phyloP scores from a whole-genome alignment of 2,888 invertebrate genomes.

The Merodon equestris region DNA sequence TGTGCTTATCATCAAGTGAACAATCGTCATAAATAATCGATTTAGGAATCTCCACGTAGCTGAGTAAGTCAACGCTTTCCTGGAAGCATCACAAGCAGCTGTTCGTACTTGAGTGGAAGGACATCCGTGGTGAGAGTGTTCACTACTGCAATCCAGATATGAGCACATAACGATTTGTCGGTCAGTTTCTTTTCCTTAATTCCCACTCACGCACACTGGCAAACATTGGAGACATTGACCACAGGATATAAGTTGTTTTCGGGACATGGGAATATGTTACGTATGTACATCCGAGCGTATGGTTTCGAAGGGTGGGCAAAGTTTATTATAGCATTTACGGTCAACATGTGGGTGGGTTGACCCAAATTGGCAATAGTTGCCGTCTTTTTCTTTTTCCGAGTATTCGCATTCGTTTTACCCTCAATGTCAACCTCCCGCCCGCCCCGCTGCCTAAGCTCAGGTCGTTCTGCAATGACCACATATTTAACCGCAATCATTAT shows the following conservation, averaged over 20 bases:
- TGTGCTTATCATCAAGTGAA: no score
- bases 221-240: no score
- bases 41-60: no score
- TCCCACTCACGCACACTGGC: no score
- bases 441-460: no score
- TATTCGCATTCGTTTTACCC: not conserved
- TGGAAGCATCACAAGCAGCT: no score
- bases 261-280: no score
- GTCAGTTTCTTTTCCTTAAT: not conserved
- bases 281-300: conserved; percentile 3
- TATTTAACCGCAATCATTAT: conserved; percentile 57
- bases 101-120: no score
- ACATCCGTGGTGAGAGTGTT: not conserved
- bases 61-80: no score
- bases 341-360: conserved; percentile 56
- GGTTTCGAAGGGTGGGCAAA: conserved; percentile 50
- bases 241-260: no score
- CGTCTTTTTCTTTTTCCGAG: conserved; percentile 21
- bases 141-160: not conserved
- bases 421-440: conserved; percentile 16
- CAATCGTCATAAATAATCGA: no score
- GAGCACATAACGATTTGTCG: not conserved
- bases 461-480: conserved; percentile 50
- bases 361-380: conserved; percentile 43
- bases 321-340: conserved; percentile 65